Conservation (phyloP, 2,113 vertebrate genomes). For the Solea solea region DNA sequence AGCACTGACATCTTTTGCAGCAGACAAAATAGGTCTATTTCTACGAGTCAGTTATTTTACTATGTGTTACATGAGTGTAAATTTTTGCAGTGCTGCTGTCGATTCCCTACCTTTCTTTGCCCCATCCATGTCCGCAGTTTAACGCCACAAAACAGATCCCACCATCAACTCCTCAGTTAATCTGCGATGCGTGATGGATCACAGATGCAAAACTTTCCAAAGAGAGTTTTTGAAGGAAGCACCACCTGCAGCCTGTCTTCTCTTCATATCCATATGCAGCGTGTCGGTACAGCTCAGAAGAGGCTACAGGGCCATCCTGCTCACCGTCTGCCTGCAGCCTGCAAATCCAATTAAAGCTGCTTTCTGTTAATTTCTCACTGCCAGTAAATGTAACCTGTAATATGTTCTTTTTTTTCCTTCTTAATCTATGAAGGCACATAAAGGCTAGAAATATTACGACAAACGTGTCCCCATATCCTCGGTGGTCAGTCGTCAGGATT, state of each 20-base stretch:
- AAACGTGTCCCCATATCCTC: conserved; percentile 22
- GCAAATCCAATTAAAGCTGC: conserved; percentile 45
- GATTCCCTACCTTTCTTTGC: conserved; percentile 71
- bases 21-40: no score
- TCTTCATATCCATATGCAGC: conserved; percentile 44
- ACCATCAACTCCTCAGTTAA: conserved; percentile 57
- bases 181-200: conserved; percentile 34
- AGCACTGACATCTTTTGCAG: no score
- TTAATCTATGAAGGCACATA: conserved; percentile 18
- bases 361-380: conserved; percentile 5
- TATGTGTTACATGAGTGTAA: not conserved
- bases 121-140: conserved; percentile 67
- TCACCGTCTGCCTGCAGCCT: conserved; percentile 4
- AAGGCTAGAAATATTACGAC: conserved; percentile 29
- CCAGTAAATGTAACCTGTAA: not conserved
- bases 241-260: conserved; percentile 32
- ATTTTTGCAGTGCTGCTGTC: not conserved
- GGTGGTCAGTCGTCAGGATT: conserved; percentile 71
- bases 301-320: conserved; percentile 33
- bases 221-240: not conserved
- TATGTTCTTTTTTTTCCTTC: conserved; percentile 12
- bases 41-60: not conserved
- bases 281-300: conserved; percentile 21
- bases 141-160: conserved; percentile 43
- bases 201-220: conserved; percentile 34